Conservation (phyloP, 2,113 vertebrate species). For the Ceyx melanurus region DNA sequence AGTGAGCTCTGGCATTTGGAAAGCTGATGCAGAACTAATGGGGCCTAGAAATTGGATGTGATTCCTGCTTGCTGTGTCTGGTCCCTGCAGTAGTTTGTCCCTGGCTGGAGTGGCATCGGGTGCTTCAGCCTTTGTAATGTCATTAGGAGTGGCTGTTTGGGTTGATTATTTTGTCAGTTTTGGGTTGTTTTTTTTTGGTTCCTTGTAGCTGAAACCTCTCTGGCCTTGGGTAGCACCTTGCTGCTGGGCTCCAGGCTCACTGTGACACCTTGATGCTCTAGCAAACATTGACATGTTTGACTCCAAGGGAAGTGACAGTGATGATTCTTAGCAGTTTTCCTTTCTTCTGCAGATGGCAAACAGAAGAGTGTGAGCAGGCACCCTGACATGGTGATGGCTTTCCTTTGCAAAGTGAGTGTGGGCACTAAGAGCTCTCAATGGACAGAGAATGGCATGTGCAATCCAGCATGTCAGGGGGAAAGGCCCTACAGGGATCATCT, state of each 20-base stretch:
- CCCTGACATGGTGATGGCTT: slow-evolving; percentile 84
- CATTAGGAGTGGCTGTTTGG: neutral
- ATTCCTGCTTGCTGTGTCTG: neutral
- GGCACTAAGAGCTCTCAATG: neutral
- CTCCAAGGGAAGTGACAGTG: neutral
- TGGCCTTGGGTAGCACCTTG: neutral
- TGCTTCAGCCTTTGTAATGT: neutral
- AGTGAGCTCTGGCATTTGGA: neutral
- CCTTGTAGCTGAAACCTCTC: neutral
- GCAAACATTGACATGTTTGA: rapidly evolving
- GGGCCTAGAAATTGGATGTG: neutral
- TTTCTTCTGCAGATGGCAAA: slow-evolving; percentile 25
- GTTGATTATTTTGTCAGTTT: neutral
- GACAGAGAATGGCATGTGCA: rapidly evolving
- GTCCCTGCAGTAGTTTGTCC: neutral
- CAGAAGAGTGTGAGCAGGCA: slow-evolving; percentile 32
- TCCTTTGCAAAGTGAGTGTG: slow-evolving; percentile 87
- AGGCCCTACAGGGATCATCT: rapidly evolving
- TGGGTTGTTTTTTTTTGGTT: neutral
- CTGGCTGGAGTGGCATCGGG: neutral
- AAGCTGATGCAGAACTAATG: neutral
- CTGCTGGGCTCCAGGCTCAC: neutral
- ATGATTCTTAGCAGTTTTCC: neutral
- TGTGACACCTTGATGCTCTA: neutral
- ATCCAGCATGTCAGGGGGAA: neutral